Evolutionary conservation across 2,797 vertebrate genomes (phyloP), one percentile per base, ranked within the genome.

Genomic region (Anguilla pacifica): DNA sequence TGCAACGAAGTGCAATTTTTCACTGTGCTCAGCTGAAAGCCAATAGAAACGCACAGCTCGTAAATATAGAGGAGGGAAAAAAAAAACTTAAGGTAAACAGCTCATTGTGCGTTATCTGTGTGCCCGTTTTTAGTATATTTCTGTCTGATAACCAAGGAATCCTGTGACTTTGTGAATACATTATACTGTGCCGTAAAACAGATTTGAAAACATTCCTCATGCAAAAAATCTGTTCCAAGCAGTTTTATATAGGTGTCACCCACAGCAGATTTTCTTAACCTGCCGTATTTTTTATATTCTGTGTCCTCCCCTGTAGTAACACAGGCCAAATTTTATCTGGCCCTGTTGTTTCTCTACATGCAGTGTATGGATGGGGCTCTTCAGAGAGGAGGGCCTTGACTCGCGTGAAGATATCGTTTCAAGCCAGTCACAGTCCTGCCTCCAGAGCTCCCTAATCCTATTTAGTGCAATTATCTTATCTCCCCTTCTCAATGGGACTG

Each of bases 401-500:
- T 91, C 84, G 88, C 90, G 28, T 89, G 85, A 88, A 90, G 90
- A 92, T 88, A 86, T 53, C 57, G 84, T 88, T 93, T 92, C 90
- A 88, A 90, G 91, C 91, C 88, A 91, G 91, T 91, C 91, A 85
- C 91, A 90, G 86, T 88, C 92, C 92, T 90, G 92, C 91, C 91
- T 93, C 91, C 90, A 91, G 90, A 91, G 88, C 91, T 89, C 92
- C 88, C 86, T 95, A 95, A 96, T 96, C 95, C 94, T 89, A 92
- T 96, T 95, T 92, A 84, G 89, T 87, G 90, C 91, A 95, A 94
- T 96, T 94, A 95, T 95, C 94, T 96, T 95, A 95, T 96, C 95
- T 94, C 84, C 88, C 90, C 92, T 91, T 92, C 94, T 94, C 94
- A 94, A 93, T 92, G 87, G 90, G 90, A 90, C 89, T 90, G 94